phyloP scores from a whole-genome alignment of 2,797 vertebrate species.

The Mus spretus region DNA sequence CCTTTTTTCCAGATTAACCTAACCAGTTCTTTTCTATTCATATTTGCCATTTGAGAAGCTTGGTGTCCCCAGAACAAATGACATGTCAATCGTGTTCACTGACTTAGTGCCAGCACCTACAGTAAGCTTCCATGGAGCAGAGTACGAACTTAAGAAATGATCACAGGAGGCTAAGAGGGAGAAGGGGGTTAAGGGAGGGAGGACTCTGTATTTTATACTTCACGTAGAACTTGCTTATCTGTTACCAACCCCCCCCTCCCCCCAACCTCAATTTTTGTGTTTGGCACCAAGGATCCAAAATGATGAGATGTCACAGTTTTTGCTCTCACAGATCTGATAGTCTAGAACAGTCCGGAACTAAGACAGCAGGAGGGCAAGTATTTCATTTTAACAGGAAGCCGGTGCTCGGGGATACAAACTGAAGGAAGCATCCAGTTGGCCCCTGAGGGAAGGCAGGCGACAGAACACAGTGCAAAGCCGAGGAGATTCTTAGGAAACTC shows the following conservation, averaged over 20 bases:
- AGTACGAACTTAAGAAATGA: constrained; percentile 21
- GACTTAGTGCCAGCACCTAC: not conserved
- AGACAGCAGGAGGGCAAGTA: not conserved
- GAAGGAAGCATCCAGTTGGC: not conserved
- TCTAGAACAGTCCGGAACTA: not conserved
- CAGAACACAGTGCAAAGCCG: constrained; percentile 8
- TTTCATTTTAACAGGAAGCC: constrained; percentile 30
- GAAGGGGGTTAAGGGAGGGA: not conserved
- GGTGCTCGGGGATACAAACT: not conserved
- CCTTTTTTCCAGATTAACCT: not conserved
- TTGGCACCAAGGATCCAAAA: constrained; percentile 51
- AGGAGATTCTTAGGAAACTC: constrained; percentile 52
- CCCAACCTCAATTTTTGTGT: not conserved
- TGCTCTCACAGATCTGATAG: not conserved
- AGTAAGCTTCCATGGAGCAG: not conserved
- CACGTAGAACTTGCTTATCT: constrained; percentile 14
- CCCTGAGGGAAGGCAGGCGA: not conserved
- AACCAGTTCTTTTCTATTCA: constrained; percentile 1
- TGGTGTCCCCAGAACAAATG: constrained; percentile 37
- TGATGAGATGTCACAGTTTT: constrained; percentile 36
- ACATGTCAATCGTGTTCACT: constrained; percentile 36
- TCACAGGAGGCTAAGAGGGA: not conserved
- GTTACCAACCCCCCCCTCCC: not conserved
- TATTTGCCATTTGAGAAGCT: not conserved
- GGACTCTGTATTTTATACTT: constrained; percentile 9